A percentile compares a stretch with the other conserved stretches of the same genome.
Evolutionary conservation across 2,113 vertebrate species (phyloP).

Genomic region (Ictalurus punctatus): DNA sequence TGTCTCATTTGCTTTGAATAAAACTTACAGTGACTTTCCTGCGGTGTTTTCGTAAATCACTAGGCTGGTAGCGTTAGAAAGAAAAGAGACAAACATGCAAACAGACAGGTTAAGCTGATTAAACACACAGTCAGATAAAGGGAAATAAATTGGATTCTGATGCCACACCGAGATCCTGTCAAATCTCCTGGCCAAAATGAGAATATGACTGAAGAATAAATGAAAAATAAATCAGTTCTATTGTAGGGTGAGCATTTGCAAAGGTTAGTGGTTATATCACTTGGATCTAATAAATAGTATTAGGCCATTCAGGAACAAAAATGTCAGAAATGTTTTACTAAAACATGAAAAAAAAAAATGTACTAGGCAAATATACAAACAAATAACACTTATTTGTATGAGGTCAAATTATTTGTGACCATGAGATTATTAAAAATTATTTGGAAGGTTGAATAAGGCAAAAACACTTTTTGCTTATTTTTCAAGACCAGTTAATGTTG

Average conservation of each 20-base stretch:
- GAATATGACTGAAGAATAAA: neutral
- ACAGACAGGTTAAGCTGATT: constrained; percentile 65
- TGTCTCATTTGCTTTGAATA: neutral
- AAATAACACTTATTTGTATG: neutral
- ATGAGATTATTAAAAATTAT: neutral
- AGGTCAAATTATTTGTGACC: neutral
- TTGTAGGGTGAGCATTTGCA: neutral
- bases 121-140: constrained; percentile 34
- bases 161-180: neutral
- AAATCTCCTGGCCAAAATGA: neutral
- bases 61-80: constrained; percentile 79
- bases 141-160: constrained; percentile 20
- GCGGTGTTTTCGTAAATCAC: constrained; percentile 95
- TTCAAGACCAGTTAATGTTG: neutral
- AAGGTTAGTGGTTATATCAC: neutral
- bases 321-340: neutral
- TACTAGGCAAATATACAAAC: neutral
- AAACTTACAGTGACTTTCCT: constrained; percentile 91
- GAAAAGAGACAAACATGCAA: constrained; percentile 48
- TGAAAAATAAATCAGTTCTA: constrained; percentile 17
- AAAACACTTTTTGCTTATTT: neutral
- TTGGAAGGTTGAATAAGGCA: neutral
- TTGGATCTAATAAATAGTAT: neutral
- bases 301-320: neutral
- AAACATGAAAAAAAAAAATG: neutral